phyloP scores from a whole-genome alignment of 2,888 invertebrate species.

The Parnassius orleans region DNA sequence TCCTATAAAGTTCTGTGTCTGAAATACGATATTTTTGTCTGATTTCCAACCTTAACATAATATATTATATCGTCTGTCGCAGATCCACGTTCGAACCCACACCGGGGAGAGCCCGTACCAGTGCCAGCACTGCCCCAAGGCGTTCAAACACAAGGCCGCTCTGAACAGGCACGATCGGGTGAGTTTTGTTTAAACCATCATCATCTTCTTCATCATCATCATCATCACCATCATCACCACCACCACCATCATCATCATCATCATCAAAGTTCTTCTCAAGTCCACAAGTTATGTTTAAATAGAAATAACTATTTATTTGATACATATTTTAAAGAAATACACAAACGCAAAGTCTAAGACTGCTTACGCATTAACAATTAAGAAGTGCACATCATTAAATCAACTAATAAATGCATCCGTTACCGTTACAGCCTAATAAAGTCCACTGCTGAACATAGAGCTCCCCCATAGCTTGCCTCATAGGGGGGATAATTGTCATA shows the following conservation, averaged over 20 bases:
- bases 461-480: too few relatives aligned
- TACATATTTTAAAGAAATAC: too few relatives aligned
- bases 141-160: slow-evolving; percentile 39
- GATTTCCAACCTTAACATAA: not conserved
- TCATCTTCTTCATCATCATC: too few relatives aligned
- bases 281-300: too few relatives aligned
- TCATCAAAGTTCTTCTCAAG: too few relatives aligned
- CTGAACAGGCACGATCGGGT: slow-evolving; percentile 55
- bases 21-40: too few relatives aligned
- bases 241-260: too few relatives aligned
- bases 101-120: slow-evolving; percentile 42
- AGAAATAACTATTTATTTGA: too few relatives aligned
- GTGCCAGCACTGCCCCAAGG: slow-evolving; percentile 39
- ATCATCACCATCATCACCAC: too few relatives aligned
- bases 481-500: too few relatives aligned
- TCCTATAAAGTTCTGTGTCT: too few relatives aligned
- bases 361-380: not conserved
- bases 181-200: slow-evolving; percentile 26
- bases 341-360: not conserved
- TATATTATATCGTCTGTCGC: not conserved
- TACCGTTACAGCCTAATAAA: not conserved
- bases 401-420: not conserved
- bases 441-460: too few relatives aligned
- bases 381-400: not conserved
- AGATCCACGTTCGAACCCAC: slow-evolving; percentile 43